A percentile compares a stretch with the other conserved stretches of the same genome.
Conservation (phyloP, 2,113 vertebrate genomes). For the Dromiciops gliroides region DNA sequence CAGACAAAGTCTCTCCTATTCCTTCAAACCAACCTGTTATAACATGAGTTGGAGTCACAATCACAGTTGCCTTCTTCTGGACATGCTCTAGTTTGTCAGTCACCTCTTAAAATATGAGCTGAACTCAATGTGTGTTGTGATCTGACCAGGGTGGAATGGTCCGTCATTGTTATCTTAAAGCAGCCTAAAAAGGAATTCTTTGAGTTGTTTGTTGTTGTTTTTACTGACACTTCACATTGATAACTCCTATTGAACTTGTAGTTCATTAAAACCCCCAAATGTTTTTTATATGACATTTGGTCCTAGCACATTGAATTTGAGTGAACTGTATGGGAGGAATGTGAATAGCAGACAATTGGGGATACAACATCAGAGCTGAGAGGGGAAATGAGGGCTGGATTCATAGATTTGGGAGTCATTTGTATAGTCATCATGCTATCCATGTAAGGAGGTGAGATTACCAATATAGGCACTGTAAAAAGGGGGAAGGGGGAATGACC, state of each 20-base stretch:
- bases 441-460: not conserved
- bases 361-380: not conserved
- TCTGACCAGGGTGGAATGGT: not conserved
- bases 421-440: not conserved
- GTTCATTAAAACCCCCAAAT: not conserved
- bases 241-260: not conserved
- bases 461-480: not conserved
- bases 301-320: not conserved
- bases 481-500: not conserved
- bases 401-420: not conserved
- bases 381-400: not conserved
- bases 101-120: not conserved
- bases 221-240: not conserved
- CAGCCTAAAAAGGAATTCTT: not conserved
- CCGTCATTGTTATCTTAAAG: not conserved
- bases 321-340: not conserved
- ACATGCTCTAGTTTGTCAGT: not conserved
- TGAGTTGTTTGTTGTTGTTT: too few relatives aligned
- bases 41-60: not conserved
- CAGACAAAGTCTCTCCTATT: not conserved
- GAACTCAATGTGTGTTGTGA: not conserved
- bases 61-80: not conserved
- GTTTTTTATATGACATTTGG: not conserved
- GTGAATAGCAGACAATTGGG: not conserved
- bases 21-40: not conserved